Conservation (phyloP, 2,113 vertebrate species). For the Indicator indicator region DNA sequence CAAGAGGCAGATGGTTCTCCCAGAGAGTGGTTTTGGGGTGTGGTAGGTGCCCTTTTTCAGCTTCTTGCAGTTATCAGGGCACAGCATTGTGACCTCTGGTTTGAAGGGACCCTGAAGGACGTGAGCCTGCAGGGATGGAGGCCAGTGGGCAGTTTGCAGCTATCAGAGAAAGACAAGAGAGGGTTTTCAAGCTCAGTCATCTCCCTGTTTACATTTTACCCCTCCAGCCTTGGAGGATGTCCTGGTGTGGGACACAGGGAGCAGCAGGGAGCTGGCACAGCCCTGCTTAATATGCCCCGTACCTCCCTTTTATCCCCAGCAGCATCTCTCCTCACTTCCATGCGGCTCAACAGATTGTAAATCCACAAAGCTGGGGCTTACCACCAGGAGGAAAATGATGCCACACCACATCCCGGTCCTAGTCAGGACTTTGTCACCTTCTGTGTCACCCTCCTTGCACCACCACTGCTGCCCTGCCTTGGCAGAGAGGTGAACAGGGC, state of each 20-base stretch:
- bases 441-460: not conserved
- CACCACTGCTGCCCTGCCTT: not conserved
- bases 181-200: accelerated
- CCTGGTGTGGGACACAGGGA: not conserved
- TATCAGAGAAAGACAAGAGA: not conserved
- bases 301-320: not conserved
- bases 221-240: not conserved
- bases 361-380: slow-evolving; percentile 1
- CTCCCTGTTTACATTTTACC: not conserved
- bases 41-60: not conserved
- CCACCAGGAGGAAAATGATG: not conserved
- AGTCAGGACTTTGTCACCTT: not conserved
- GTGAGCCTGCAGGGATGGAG: not conserved
- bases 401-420: not conserved
- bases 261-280: not conserved
- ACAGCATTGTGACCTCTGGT: not conserved
- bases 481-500: not conserved
- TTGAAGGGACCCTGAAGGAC: not conserved
- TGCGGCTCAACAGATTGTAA: not conserved
- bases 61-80: accelerated
- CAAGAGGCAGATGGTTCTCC: not conserved
- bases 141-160: not conserved
- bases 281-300: not conserved
- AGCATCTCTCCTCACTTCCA: not conserved
- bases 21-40: not conserved